phyloP scores from a whole-genome alignment of 2,797 vertebrate species.

The Syngnathus acus region DNA sequence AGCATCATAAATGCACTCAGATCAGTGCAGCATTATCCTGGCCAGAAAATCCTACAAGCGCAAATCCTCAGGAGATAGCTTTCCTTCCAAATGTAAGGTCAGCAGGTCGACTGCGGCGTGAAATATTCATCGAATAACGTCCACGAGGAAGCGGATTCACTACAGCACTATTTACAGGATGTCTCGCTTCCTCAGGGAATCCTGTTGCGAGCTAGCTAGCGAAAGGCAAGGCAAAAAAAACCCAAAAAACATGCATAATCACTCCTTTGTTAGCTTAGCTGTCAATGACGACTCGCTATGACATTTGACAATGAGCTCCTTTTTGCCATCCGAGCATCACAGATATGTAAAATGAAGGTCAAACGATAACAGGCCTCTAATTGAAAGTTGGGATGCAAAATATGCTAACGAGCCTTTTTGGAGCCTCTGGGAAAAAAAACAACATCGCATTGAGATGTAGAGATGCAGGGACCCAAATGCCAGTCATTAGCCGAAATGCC shows the following conservation, averaged over 20 bases:
- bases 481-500: conserved; percentile 52
- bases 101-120: conserved; percentile 25
- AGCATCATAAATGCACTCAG: neutral
- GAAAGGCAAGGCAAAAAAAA: neutral
- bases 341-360: conserved; percentile 34
- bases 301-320: conserved; percentile 30
- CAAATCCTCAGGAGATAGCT: neutral
- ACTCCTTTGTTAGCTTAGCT: conserved; percentile 9
- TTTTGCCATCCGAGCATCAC: conserved; percentile 26
- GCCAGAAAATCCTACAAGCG: no score
- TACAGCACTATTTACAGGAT: conserved; percentile 3
- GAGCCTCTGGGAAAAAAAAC: conserved; percentile 20
- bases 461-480: conserved; percentile 40
- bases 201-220: neutral
- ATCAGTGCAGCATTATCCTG: neutral
- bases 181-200: neutral
- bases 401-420: conserved; percentile 30
- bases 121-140: conserved; percentile 41
- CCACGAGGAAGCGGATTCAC: conserved; percentile 16
- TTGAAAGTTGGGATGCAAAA: conserved; percentile 15
- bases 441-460: conserved; percentile 23
- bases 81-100: conserved; percentile 18
- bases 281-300: conserved; percentile 25
- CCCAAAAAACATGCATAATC: conserved; percentile 12
- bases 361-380: conserved; percentile 30